A percentile compares a stretch with the other conserved stretches of the same genome.
phyloP scores from a whole-genome alignment of 2,888 invertebrate species.

The Cosmorhoe ocellata region DNA sequence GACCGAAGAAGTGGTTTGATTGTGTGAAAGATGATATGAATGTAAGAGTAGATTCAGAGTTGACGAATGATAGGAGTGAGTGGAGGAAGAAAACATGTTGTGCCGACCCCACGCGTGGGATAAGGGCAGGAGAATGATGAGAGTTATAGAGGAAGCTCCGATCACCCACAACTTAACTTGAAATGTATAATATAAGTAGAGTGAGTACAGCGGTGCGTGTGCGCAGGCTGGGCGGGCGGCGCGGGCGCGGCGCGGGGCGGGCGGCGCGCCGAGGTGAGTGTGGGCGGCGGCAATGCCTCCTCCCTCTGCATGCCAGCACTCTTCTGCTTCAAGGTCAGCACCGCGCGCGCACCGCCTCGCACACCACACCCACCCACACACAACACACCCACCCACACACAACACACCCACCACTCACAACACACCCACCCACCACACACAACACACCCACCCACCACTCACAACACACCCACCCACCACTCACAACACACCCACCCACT shows the following conservation, averaged over 20 bases:
- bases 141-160: no score
- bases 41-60: no score
- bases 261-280: constrained; percentile 72
- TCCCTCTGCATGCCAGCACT: constrained; percentile 93
- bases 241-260: constrained; percentile 64
- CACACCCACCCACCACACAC: constrained; percentile 29
- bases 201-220: no score
- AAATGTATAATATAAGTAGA: no score
- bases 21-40: no score
- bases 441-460: constrained; percentile 28
- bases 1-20: no score
- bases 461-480: constrained; percentile 28
- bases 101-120: no score
- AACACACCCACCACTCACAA: constrained; percentile 28
- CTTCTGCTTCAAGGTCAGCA: constrained; percentile 92
- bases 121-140: no score
- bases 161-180: no score
- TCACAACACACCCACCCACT: constrained; percentile 29
- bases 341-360: constrained; percentile 13
- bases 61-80: no score
- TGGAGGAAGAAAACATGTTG: no score
- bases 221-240: constrained; percentile 43
- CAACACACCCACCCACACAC: constrained; percentile 30
- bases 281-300: constrained; percentile 82
- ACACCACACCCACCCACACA: constrained; percentile 28